These are phyloP conservation scores for Varanus salvator DNA, from an alignment of 2,113 vertebrate species.

Conservation along the genomic window DNA sequence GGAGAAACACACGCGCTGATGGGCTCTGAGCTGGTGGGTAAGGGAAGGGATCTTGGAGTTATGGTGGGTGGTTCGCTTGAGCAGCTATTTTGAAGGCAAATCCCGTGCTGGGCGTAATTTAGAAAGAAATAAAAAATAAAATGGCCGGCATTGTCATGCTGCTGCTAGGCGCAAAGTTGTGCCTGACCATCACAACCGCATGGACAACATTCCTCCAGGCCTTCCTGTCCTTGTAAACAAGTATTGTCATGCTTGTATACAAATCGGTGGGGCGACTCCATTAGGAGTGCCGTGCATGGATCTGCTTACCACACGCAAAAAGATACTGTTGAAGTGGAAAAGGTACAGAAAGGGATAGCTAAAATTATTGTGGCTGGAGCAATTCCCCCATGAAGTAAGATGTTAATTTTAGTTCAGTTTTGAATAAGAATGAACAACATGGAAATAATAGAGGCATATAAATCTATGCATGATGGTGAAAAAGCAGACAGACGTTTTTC, in stretches of 20 bases:
- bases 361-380: background rate
- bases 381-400: background rate
- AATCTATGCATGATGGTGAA: background rate
- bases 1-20: background rate
- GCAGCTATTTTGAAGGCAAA: background rate
- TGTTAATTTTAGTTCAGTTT: background rate
- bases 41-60: background rate
- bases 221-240: too few species aligned
- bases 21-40: background rate
- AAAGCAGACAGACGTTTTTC: background rate
- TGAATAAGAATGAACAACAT: background rate
- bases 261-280: background rate
- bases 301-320: background rate
- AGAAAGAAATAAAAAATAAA: background rate
- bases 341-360: background rate
- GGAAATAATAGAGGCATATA: background rate
- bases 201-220: too few species aligned
- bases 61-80: background rate
- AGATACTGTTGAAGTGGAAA: background rate
- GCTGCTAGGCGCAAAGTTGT: too few species aligned
- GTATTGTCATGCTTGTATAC: too few species aligned
- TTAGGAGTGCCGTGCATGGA: background rate
- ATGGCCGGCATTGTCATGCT: too few species aligned
- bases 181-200: too few species aligned
- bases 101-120: background rate